Percentiles rank a stretch among this genome's conserved stretches.
phyloP scores from a whole-genome alignment of 2,797 vertebrate species.

The Momotus momota region DNA sequence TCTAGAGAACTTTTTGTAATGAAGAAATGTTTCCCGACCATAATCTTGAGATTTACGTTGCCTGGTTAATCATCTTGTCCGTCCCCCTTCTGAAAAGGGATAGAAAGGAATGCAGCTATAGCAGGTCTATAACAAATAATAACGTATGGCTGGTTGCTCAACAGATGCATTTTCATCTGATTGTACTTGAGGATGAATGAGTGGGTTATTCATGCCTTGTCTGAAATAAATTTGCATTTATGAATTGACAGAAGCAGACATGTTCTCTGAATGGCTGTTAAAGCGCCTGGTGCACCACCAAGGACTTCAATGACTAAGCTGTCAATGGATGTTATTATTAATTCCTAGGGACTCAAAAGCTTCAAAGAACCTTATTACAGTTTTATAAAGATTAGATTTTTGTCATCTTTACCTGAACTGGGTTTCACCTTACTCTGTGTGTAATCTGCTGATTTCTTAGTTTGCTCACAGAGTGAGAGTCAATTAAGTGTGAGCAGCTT shows the following conservation, averaged over 20 bases:
- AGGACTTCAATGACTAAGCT: background rate
- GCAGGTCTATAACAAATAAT: background rate
- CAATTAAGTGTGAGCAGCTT: background rate
- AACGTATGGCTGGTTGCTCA: background rate
- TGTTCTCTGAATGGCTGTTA: background rate
- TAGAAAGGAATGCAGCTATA: background rate
- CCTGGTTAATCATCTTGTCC: background rate
- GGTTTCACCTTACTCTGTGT: background rate
- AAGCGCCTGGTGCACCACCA: background rate
- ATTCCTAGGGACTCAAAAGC: background rate
- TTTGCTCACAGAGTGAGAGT: background rate
- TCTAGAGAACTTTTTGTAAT: background rate
- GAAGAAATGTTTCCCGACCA: background rate
- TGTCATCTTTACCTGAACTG: background rate
- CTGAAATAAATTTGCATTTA: background rate
- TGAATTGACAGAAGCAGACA: background rate
- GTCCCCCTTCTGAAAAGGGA: background rate
- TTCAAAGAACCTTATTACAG: background rate
- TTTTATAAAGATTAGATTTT: slow-evolving; percentile 3
- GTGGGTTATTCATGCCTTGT: background rate
- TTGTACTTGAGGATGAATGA: background rate
- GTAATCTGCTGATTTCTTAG: background rate
- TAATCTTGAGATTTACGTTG: background rate
- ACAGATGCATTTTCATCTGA: background rate
- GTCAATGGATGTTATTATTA: background rate